Evolutionary conservation across 2,797 vertebrate species (phyloP), one percentile per base, ranked within the genome.

Genomic region (Galagoides demidoff): DNA sequence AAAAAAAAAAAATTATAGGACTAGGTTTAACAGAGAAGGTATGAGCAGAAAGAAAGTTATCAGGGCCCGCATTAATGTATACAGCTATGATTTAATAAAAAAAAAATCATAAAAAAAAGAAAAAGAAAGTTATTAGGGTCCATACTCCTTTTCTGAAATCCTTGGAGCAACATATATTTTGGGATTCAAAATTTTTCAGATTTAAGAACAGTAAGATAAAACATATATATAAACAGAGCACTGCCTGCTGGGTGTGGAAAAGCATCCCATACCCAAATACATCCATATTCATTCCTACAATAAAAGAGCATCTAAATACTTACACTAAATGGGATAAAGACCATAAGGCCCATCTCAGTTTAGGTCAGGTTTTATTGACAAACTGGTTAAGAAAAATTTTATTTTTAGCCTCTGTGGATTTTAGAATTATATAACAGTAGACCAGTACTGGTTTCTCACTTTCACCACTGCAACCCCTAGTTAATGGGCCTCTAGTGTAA

Each of bases 121-220:
- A 43, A 43, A 43, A 43, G 39, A 43, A 43, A 43, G 39, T 43
- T 43, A 43, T 43, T 7, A 0, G 37, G 13, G 9, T 78, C 49
- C 39, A 63, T 1, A 66, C 5, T 12, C 23, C 19, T 91, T 61
- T 45, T 29, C 23, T 52, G 61, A 90, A 78, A 85, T 68, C 66
- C 31, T 39, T 61, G 34, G 39, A 37, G 31, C 7, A 76, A 79
- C 73, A 7, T 25, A 29, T 12, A 52, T 55, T 83, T 77, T 79
- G 52, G 70, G 76, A 92, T n/a, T 95, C 31, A 79, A 43, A 89
- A 55, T 63, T 71, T 68, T 92, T 94, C 89, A 71, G 52, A 85
- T 61, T 70, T 88, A 92, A 88, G 37, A 59, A 85, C 19, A 57
- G 17, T 64, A 74, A 57, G 22, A n/a, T 9, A 84, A 20, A 89